phyloP scores from a whole-genome alignment of 1,140 invertebrate species.

The Apis dorsata region DNA sequence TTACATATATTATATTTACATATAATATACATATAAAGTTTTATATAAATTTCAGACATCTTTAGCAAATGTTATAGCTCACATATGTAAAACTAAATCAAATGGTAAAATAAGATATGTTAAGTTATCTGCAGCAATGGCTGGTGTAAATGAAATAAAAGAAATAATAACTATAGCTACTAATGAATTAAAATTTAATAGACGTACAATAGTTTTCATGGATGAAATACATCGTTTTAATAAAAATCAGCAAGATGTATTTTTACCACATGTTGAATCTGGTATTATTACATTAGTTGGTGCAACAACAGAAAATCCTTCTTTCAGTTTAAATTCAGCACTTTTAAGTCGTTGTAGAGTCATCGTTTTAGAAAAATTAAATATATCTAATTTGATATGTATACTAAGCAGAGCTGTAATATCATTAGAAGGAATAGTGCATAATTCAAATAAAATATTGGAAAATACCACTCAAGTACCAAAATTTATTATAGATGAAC shows the following conservation, averaged over 20 bases:
- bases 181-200: conserved; percentile 86
- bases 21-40: not conserved
- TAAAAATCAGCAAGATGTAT: conserved; percentile 89
- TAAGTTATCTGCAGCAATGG: conserved; percentile 87
- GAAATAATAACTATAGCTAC: conserved; percentile 87
- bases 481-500: conserved; percentile 81
- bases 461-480: conserved; percentile 19
- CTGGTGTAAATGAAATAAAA: conserved; percentile 89
- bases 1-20: too few species aligned
- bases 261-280: conserved; percentile 89
- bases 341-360: conserved; percentile 89
- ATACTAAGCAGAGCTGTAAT: conserved; percentile 84
- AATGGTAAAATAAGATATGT: conserved; percentile 83
- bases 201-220: conserved; percentile 90
- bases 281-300: conserved; percentile 91
- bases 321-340: conserved; percentile 90
- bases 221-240: conserved; percentile 95
- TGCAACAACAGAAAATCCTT: conserved; percentile 94
- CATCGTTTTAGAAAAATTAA: conserved; percentile 87
- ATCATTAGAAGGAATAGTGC: conserved; percentile 72
- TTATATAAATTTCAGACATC: conserved; percentile 83
- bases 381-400: conserved; percentile 80
- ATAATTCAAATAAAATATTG: conserved; percentile 50
- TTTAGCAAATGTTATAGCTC: conserved; percentile 87
- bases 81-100: conserved; percentile 83